Evolutionary conservation across 23 tunicate species (phyloP), one percentile per base, ranked within the genome.

Genomic region (Corella eumyota): DNA sequence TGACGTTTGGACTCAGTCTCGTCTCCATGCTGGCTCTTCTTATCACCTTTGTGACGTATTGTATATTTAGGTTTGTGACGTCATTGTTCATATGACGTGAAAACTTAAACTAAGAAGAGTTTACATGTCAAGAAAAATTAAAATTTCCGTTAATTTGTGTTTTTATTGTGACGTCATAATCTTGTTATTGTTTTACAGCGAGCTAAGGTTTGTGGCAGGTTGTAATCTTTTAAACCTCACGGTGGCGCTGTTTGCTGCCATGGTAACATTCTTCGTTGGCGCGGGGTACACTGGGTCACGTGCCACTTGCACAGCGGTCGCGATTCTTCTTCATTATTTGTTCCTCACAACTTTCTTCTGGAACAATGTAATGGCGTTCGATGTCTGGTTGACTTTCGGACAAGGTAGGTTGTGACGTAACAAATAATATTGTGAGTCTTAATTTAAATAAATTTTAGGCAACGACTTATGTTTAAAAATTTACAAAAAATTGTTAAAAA

Each of bases 371-470:
- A 78, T 88, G 77, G 85, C 96, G 26, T 88, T 34, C 38, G 96
- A 88, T 48, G 96, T 79, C 1, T 88, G 96, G 96, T 28, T 35
- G 6, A 88, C 96, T n/a, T 88, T 88, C 56, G 96, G 96, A 27
- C 59, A 72, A 68, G 96, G 96, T 78, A 11, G 58, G 48, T 54
- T 3, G 2, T 24, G 19, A 33, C 4, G 32, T 40, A 15, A 40
- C 48, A 40, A 9, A 15, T 40, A 40, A 40, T 15, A 40, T 40
- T 40, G 13, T 40, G 11, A 9, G 48, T 40, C 13, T 40, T 11
- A 9, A 40, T 40, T 40, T 40, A 11, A 15, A 9, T 11, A 11
- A 40, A 40, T 40, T 9, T 15, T 9, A 40, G 13, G 13, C 48
- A 15, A 40, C 48, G 48, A 9, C 13, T 40, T 40, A 40, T 15